Evolutionary conservation across 1,140 invertebrate species (phyloP), one percentile per base, ranked within the genome.

Genomic region (Acromyrmex echinatior): DNA sequence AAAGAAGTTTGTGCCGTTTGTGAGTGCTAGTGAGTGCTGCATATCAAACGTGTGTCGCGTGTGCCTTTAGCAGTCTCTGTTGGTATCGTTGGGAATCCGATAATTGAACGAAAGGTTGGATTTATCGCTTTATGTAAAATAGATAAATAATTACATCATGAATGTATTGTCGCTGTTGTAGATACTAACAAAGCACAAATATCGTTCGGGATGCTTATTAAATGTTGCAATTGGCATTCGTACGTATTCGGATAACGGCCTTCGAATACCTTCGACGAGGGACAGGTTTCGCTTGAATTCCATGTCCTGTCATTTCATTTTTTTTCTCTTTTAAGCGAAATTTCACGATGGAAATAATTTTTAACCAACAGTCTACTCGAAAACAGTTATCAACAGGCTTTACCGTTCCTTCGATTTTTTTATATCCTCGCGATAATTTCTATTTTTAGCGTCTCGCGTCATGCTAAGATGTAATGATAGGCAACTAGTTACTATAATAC

Each of bases 141-240:
- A 45, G 14, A 35, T 62, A 28, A 18, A 35, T 77, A 62, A 45
- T 76, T 76, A 60, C 31, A n/a, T 77, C 3, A 10, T 35, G 35
- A 1, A 31, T 45, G n/a, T 2, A 35, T 70, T 35, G 12, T 58
- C 10, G n/a, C 31, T 12, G 10, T 45, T 45, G 39, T 3, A 10
- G n/a, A 28, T 18, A 3, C 6, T 68, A 80, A 68, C 14, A 56
- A 49, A 81, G 25, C 28, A 49, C 35, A 9, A 35, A 78, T 90
- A 65, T 87, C 60, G 85, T 58, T 79, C 3, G 14, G 31, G 76
- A 88, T 60, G 16, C 25, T 66, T n/a, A 81, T 79, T 79, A 70
- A 84, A 71, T 92, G 91, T 93, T 85, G 68, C 53, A 92, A 93
- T 89, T 76, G 49, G 63, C 86, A 68, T 73, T 88, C 66, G 78